phyloP scores from a whole-genome alignment of 2,888 invertebrate genomes.

The Latrodectus elegans region DNA sequence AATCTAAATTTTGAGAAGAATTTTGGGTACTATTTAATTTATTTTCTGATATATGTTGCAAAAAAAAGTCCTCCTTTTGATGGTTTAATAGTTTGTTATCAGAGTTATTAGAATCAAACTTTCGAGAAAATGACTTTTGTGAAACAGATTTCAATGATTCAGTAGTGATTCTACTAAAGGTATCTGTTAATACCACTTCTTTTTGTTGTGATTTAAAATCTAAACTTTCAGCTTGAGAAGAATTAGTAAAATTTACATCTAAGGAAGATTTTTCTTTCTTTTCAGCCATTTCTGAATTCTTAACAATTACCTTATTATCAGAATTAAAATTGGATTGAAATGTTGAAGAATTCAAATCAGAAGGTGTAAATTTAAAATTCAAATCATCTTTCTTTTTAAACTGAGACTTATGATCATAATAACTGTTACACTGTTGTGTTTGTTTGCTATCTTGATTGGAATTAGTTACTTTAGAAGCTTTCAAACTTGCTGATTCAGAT shows the following conservation, averaged over 20 bases:
- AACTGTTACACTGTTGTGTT: not conserved
- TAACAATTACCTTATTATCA: too few relatives aligned
- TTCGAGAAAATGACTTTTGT: constrained; percentile 11
- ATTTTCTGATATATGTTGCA: constrained; percentile 7
- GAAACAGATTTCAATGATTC: constrained; percentile 28
- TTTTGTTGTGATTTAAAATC: not conserved
- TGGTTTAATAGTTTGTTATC: constrained; percentile 41
- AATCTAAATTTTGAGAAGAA: not conserved
- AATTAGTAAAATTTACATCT: not conserved
- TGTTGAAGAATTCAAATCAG: too few relatives aligned
- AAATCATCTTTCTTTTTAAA: not conserved
- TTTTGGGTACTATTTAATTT: not conserved
- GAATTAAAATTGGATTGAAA: too few relatives aligned
- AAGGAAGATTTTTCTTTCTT: not conserved
- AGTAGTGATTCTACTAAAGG: constrained; percentile 24
- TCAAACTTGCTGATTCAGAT: not conserved
- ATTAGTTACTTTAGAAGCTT: too few relatives aligned
- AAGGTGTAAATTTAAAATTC: too few relatives aligned
- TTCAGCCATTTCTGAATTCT: too few relatives aligned
- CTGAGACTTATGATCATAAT: constrained; percentile 18
- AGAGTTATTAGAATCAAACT: constrained; percentile 1
- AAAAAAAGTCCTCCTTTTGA: not conserved
- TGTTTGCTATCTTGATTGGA: too few relatives aligned
- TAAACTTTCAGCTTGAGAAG: not conserved
- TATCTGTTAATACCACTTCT: not conserved